phyloP scores from a whole-genome alignment of 2,113 vertebrate species.

The Pterocles burchelli region DNA sequence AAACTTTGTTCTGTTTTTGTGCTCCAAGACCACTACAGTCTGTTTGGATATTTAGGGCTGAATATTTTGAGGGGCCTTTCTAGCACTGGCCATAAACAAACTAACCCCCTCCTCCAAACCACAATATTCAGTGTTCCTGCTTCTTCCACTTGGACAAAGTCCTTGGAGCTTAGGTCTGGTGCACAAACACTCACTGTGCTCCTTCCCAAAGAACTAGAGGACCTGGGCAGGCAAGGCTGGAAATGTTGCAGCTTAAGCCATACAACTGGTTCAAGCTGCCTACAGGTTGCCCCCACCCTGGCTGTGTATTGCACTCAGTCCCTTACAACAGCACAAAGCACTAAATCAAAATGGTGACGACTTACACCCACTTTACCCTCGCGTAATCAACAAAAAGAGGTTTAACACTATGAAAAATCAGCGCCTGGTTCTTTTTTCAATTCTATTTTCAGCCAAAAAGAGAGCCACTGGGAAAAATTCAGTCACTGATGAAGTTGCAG shows the following conservation, averaged over 20 bases:
- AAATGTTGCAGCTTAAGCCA: neutral
- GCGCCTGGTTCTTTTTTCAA: neutral
- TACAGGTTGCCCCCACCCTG: neutral
- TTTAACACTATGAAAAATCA: neutral
- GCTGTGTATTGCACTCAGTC: neutral
- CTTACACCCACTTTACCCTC: neutral
- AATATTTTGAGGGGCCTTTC: neutral
- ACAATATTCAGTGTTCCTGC: neutral
- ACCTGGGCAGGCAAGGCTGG: neutral
- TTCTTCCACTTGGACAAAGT: neutral
- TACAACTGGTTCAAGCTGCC: neutral
- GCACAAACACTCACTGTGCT: neutral
- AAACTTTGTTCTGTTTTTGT: rapidly evolving
- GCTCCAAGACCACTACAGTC: neutral
- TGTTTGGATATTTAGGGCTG: neutral
- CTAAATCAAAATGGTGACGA: neutral
- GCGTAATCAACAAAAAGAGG: neutral
- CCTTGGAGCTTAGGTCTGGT: neutral
- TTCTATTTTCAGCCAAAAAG: neutral
- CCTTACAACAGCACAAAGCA: neutral
- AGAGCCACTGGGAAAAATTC: neutral
- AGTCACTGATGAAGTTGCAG: constrained; percentile 5
- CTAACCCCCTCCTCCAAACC: neutral
- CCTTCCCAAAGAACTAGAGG: neutral
- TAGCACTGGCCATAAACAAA: neutral